phyloP scores from a whole-genome alignment of 2,113 vertebrate genomes.

The Microcebus jonahi region DNA sequence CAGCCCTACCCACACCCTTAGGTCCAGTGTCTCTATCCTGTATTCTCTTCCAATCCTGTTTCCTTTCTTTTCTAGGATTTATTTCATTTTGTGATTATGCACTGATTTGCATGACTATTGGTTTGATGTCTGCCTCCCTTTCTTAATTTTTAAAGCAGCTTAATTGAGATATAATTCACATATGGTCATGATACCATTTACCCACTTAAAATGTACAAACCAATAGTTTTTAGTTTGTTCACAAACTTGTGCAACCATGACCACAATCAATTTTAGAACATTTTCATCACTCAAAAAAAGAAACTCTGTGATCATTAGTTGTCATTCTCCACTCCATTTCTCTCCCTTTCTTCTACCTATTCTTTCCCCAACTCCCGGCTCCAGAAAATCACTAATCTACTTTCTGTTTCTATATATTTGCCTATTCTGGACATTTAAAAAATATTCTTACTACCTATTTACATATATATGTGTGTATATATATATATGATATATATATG shows the following conservation, averaged over 20 bases:
- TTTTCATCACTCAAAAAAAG: neutral
- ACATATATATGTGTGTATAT: no score
- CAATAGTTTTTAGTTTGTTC: neutral
- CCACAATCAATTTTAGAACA: neutral
- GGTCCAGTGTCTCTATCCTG: neutral
- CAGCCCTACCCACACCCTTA: fast-evolving
- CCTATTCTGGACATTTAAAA: neutral
- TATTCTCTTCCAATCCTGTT: neutral
- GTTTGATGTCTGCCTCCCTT: neutral
- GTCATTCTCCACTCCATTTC: neutral
- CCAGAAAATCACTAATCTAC: neutral
- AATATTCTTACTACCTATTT: neutral
- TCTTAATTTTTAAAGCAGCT: neutral
- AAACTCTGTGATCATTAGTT: neutral
- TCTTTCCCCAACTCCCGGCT: neutral
- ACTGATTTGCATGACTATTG: neutral
- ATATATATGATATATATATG: no score
- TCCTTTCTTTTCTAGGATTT: neutral
- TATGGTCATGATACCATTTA: neutral
- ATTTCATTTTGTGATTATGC: neutral
- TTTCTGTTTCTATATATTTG: neutral
- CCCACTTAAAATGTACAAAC: neutral
- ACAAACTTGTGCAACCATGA: neutral
- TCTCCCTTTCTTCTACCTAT: neutral
- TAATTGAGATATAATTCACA: neutral